Evolutionary conservation across 1,140 invertebrate genomes (phyloP).

Genomic region (Megathymus violae): DNA sequence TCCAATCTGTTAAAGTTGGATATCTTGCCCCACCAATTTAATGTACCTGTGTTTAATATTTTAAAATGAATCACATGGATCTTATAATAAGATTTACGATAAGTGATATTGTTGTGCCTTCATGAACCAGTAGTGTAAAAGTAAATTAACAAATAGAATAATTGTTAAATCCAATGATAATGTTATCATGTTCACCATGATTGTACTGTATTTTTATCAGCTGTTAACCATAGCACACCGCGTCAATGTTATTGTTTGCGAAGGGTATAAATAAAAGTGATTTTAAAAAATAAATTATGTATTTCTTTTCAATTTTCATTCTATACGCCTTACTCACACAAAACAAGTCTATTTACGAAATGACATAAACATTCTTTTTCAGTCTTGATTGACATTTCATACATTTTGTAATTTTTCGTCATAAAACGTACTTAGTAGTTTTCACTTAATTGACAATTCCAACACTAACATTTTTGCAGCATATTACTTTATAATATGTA

Average conservation of each 20-base stretch:
- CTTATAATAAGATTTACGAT: constrained; percentile 7
- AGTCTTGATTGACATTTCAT: constrained; percentile 65
- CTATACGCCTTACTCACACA: constrained; percentile 71
- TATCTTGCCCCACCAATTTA: constrained; percentile 21
- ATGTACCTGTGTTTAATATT: constrained; percentile 2
- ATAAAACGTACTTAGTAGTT: constrained; percentile 13
- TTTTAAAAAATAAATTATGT: constrained; percentile 77
- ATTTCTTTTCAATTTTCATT: constrained; percentile 71
- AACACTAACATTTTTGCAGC: background rate
- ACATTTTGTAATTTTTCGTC: background rate
- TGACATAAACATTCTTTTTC: constrained; percentile 61
- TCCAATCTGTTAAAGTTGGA: constrained; percentile 30
- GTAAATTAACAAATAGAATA: no score
- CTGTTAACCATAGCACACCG: background rate
- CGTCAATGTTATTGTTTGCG: constrained; percentile 14
- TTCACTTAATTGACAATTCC: constrained; percentile 43
- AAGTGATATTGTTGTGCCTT: constrained; percentile 5
- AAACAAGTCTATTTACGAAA: constrained; percentile 54
- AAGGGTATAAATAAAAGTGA: constrained; percentile 50
- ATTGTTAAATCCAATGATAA: constrained; percentile 14
- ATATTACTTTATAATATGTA: background rate
- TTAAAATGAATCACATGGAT: constrained; percentile 3
- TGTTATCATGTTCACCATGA: constrained; percentile 41
- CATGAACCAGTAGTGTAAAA: no score
- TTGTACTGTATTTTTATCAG: background rate